A percentile compares a stretch with the other conserved stretches of the same genome.
These are phyloP conservation scores for Neotragus moschatus DNA, from an alignment of 2,113 vertebrate genomes.

Conservation along the genomic window DNA sequence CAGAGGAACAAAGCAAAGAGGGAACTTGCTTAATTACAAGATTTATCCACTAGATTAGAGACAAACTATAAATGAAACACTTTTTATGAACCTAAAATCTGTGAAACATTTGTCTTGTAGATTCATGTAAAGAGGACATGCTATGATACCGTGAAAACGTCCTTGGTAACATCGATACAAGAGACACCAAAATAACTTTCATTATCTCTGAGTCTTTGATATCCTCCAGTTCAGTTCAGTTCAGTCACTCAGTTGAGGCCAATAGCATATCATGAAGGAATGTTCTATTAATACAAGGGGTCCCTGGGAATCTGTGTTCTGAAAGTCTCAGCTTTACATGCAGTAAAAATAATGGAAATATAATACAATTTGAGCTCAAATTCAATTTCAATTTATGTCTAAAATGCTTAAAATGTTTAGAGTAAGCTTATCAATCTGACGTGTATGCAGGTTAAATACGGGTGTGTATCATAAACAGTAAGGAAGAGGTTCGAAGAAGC, in stretches of 20 bases:
- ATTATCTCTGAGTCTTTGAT: background rate
- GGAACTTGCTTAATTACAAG: background rate
- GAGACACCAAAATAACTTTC: background rate
- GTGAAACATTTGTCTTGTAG: slow-evolving; percentile 26
- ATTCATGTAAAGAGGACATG: background rate
- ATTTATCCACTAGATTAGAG: slow-evolving; percentile 10
- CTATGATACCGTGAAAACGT: background rate
- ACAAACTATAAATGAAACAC: background rate
- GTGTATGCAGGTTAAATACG: background rate
- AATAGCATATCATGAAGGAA: background rate
- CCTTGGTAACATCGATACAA: background rate
- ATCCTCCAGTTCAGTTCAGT: background rate
- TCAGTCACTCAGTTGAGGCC: background rate
- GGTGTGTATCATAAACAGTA: background rate
- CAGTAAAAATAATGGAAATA: background rate
- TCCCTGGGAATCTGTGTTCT: background rate
- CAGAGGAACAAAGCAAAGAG: background rate
- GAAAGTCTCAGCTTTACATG: background rate
- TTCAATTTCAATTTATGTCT: background rate
- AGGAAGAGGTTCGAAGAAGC: background rate
- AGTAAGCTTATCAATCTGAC: background rate
- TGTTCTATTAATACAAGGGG: background rate
- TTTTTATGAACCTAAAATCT: slow-evolving; percentile 38
- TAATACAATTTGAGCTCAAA: background rate
- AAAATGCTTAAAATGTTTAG: background rate